Base-by-base conservation (phyloP, 92 coral and sea anemone genomes). In the Metridium senile region DNA sequence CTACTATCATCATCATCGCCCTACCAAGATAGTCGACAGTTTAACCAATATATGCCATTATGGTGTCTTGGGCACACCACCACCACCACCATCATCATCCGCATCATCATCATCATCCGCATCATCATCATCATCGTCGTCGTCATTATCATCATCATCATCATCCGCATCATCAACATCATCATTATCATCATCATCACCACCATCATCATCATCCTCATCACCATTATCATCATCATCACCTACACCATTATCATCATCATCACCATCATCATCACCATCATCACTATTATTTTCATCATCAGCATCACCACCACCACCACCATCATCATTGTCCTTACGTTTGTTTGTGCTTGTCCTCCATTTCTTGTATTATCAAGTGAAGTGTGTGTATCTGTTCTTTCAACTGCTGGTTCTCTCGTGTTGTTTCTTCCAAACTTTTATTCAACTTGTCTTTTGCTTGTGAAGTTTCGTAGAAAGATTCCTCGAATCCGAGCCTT, bases 401-500 rank as follows among this genome's bases (percentile, higher is more conserved):
- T 68, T 72, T 85, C 56, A 92, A 78, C 70, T 74, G 80, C 21
- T 72, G 59, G 61, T 92, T 92, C 58, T 92, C 93, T 27, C 68
- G 69, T 21, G 74, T 76, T 21, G 93, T 79, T 66, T 86, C 97
- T 43, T 67, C 79, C 16, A 92, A 77, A 2, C 91, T 76, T 61
- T 82, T 85, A 51, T 74, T 85, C 11, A 92, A 35, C 54, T 77
- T 87, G 59, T 86, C 90, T 58, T 86, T 92, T 58, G 89, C 87
- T 26, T 92, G 97, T 26, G 76, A 85, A 39, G 91, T 77, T 72
- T 92, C 97, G 64, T 85, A 92, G 74, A 85, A 80, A 18, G 97
- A 82, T 32, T 89, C 97, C 57, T 92, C 97, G 68, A 92, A 92
- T 31, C 88, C 89, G 58, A 92, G 58, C 7, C 97, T 70, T 61